Evolutionary conservation across 2,797 vertebrate species (phyloP).

Genomic region (Chiroxiphia lanceolata): DNA sequence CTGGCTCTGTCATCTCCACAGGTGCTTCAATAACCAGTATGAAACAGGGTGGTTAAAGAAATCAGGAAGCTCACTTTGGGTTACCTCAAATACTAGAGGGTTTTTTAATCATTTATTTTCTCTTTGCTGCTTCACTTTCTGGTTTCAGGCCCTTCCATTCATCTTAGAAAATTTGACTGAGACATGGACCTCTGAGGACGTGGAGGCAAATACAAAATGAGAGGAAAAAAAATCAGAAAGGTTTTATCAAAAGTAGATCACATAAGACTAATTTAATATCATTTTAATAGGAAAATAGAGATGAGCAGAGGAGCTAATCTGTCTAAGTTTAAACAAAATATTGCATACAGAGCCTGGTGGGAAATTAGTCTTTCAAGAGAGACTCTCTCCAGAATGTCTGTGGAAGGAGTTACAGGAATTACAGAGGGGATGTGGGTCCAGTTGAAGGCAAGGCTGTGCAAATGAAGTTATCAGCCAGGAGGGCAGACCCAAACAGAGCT

Average conservation of each 20-base stretch:
- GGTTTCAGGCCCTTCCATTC: background rate
- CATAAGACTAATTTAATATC: constrained; percentile 55
- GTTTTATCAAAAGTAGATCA: constrained; percentile 45
- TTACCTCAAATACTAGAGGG: background rate
- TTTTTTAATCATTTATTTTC: fast-evolving
- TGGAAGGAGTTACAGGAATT: background rate
- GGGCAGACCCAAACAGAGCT: background rate
- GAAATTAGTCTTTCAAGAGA: constrained; percentile 5
- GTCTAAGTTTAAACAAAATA: constrained; percentile 45
- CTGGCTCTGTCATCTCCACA: background rate
- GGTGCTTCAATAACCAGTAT: background rate
- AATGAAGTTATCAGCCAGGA: background rate
- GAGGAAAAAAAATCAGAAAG: background rate
- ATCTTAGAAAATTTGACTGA: background rate
- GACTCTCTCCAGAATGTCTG: background rate
- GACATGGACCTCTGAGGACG: background rate
- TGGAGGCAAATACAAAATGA: background rate
- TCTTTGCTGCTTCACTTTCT: background rate
- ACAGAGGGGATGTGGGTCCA: background rate
- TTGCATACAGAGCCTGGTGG: constrained; percentile 11
- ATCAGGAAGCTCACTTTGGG: background rate
- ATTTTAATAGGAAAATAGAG: constrained; percentile 45
- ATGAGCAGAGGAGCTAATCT: constrained; percentile 38
- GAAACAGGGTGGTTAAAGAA: background rate
- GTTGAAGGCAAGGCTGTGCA: background rate